A percentile compares a stretch with the other conserved stretches of the same genome.
Conservation (phyloP, 2,113 vertebrate genomes). For the Macrotus californicus region DNA sequence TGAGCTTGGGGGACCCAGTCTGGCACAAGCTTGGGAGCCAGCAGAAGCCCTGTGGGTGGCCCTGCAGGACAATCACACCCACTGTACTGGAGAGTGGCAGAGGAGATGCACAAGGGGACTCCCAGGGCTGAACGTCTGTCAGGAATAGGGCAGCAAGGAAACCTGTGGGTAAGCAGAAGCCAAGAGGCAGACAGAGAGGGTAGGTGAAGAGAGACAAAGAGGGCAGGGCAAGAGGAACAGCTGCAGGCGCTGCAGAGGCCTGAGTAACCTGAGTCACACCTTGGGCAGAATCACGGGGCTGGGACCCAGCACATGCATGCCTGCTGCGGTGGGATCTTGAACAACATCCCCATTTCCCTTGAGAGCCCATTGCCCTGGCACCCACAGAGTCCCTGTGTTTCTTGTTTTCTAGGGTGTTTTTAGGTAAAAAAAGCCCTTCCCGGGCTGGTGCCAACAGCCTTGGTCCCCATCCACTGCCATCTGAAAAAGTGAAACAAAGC, state of each 20-base stretch:
- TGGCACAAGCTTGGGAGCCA: not conserved
- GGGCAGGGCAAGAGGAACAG: accelerated
- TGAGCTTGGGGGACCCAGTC: accelerated
- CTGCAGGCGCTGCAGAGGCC: not conserved
- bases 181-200: not conserved
- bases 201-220: accelerated
- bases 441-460: not conserved
- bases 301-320: not conserved
- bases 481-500: not conserved
- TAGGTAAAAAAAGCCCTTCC: not conserved
- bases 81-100: accelerated
- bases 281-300: not conserved
- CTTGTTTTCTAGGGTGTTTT: not conserved
- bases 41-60: not conserved
- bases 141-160: not conserved
- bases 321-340: not conserved
- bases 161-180: not conserved
- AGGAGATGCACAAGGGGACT: accelerated
- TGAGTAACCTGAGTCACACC: not conserved
- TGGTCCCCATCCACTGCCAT: not conserved
- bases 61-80: not conserved
- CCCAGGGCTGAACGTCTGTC: not conserved
- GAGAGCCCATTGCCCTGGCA: not conserved
- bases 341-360: not conserved
- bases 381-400: too few species aligned